These are phyloP conservation scores for Entelurus aequoreus DNA, from an alignment of 2,113 vertebrate genomes.

Conservation along the genomic window DNA sequence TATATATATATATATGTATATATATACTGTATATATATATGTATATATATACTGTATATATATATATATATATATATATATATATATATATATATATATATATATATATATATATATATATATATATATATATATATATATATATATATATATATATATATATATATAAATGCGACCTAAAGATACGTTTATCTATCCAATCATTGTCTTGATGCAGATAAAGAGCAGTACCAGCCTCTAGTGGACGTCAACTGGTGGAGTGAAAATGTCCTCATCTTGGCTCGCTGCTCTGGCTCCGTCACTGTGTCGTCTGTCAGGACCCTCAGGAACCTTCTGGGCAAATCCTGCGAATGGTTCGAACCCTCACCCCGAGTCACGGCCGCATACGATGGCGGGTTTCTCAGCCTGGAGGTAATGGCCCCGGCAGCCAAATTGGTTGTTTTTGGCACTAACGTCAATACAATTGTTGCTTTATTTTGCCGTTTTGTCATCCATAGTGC, in stretches of 20 bases:
- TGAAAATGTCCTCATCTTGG: conserved; percentile 83
- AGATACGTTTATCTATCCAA: background rate
- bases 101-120: no score
- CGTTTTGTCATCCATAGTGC: conserved; percentile 68
- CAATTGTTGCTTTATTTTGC: conserved; percentile 18
- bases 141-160: no score
- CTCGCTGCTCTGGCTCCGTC: conserved; percentile 91
- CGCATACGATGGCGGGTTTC: conserved; percentile 86
- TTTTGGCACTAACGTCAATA: conserved; percentile 13
- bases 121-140: no score
- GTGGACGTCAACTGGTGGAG: conserved; percentile 95
- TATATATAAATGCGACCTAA: no score
- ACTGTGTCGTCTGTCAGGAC: conserved; percentile 90
- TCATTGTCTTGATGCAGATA: conserved; percentile 73
- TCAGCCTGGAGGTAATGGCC: conserved; percentile 86
- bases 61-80: no score
- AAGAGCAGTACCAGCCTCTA: conserved; percentile 84
- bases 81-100: no score
- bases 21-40: no score
- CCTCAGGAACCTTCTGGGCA: conserved; percentile 88
- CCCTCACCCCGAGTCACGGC: conserved; percentile 85
- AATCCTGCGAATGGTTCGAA: conserved; percentile 96
- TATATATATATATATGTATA: no score
- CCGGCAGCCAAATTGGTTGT: background rate
- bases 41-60: no score